Evolutionary conservation across 2,797 vertebrate genomes (phyloP), one percentile per base, ranked within the genome.

Genomic region (Anabacerthia variegaticeps): DNA sequence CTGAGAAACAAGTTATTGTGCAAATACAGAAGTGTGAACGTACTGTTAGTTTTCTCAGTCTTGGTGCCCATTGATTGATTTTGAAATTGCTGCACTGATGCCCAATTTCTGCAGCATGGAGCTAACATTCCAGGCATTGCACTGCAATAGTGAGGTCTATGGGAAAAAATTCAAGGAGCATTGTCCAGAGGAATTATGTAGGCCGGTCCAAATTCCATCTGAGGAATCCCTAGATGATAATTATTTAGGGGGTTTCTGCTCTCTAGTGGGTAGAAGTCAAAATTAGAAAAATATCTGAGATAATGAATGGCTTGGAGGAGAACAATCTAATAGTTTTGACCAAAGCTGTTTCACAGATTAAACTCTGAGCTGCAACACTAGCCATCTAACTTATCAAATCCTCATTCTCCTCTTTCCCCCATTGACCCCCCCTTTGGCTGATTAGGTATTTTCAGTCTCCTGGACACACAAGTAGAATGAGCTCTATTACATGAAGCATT

Each of bases 161-260:
- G 97, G 97, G 98, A 97, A 98, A 98, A 46, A 97, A 97, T 94
- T 94, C 76, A 84, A 96, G 93, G 92, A 96, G 88, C 73, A 73
- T 88, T 90, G 58, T 80, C 88, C 92, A 94, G 67, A 96, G 88
- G 73, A 96, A 96, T 97, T 97, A 59, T 85, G 56, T 62, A 59
- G 90, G 72, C 94, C 72, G 77, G 97, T 93, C 95, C 95, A 96
- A 97, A 98, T 96, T 97, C 92, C 81, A 88, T 52, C 59, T 34
- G 52, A 97, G 96, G 59, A 94, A 97, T 97, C 98, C 96, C 97
- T 93, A 72, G 95, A 94, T 93, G 68, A 93, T 96, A 89, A 93
- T 97, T 95, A 94, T 92, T 97, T 88, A 82, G 68, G 59, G 76
- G 20, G 49, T 93, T 97, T 88, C 78, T 77, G 67, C 56, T 90